Base-by-base conservation (phyloP, 2,113 vertebrate genomes). In the Myotis brandtii region DNA sequence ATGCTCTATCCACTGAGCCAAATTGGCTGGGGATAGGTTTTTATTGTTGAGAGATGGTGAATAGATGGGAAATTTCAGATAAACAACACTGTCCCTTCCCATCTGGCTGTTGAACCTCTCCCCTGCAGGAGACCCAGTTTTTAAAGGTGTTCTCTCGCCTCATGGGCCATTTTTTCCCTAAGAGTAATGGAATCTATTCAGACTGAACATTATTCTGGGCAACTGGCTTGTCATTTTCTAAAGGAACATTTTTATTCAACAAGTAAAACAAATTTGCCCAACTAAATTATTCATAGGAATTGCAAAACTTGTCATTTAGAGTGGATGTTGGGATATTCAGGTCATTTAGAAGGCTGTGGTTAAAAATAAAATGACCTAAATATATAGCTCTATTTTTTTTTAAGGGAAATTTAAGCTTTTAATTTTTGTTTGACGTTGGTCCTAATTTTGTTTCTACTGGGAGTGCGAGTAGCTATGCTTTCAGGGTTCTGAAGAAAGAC, bases 341-440 rank as follows among this genome's bases (percentile, higher is more conserved):
- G 97, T 97, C 97, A 97, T 94, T 95, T 96, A 89, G 95, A 86
- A 97, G 93, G 67, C 96, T 96, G 89, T 91, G 94, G 96, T 95
- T 98, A 97, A 97, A 97, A 98, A 97, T 97, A 98, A 95, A 97
- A 92, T 97, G 97, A 96, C 97, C 97, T 95, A 97, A 96, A 98
- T 98, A 94, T 97, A 95, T 95, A 96, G 96, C 46, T 97, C 96
- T 96, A 95, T 95, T 94, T 96, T 96, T 94, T 88, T 94, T 50
- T 48, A 92, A 86, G 56, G 77, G 46, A 94, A 89, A 52, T 94
- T 96, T 95, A 91, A 97, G 83, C 59, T 92, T 94, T 97, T 93
- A 93, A 95, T 96, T 97, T 98, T 96, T 96, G 64, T 92, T 96
- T 97, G 94, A 96, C 81, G 86, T 95, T 96, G 94, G 69, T 97